phyloP scores from a whole-genome alignment of 2,113 vertebrate species.

The Pampusana beccarii region DNA sequence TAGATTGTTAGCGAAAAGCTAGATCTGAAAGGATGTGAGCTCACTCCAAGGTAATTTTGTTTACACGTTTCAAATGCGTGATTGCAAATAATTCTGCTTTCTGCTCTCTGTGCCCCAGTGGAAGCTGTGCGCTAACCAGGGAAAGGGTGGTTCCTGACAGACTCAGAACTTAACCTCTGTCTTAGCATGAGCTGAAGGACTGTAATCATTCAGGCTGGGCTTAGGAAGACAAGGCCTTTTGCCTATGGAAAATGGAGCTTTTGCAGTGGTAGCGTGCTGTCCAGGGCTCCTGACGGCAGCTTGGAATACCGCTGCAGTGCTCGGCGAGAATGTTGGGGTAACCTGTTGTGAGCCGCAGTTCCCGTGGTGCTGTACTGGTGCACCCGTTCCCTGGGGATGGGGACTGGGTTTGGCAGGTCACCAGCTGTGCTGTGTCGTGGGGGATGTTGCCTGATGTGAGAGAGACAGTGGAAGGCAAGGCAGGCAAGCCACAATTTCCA shows the following conservation, averaged over 20 bases:
- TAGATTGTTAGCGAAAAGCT: background rate
- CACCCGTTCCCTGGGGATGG: background rate
- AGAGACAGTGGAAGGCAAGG: background rate
- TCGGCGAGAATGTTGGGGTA: background rate
- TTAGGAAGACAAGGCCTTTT: background rate
- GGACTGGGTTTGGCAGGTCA: background rate
- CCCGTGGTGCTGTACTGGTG: background rate
- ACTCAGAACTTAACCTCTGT: background rate
- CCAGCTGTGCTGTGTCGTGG: background rate
- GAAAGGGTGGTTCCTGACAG: background rate
- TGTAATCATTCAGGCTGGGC: background rate
- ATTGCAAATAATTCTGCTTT: background rate
- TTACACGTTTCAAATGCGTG: background rate
- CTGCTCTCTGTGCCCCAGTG: background rate
- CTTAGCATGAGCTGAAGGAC: background rate
- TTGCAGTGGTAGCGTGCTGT: accelerated
- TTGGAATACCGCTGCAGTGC: background rate
- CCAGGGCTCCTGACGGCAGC: background rate
- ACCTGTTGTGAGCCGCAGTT: background rate
- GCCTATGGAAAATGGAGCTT: background rate
- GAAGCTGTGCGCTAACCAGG: background rate
- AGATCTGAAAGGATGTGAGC: background rate
- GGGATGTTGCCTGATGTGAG: background rate
- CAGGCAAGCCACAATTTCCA: background rate
- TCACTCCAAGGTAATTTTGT: background rate